Percentiles rank a stretch among this genome's conserved stretches.
phyloP scores from a whole-genome alignment of 2,113 vertebrate species.

The Balaeniceps rex region DNA sequence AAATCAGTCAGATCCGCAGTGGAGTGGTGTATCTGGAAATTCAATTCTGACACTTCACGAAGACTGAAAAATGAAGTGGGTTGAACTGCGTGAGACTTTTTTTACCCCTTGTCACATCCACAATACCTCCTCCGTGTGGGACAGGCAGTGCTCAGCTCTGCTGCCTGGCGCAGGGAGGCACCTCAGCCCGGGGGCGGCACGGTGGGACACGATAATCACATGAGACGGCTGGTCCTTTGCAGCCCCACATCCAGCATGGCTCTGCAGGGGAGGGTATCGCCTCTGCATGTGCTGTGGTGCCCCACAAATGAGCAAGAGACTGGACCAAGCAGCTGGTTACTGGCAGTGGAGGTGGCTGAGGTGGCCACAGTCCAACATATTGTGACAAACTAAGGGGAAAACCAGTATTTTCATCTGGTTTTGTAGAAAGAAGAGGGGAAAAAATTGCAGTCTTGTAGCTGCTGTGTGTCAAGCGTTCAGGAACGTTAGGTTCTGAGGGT shows the following conservation, averaged over 20 bases:
- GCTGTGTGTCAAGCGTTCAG: not conserved
- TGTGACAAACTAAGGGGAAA: not conserved
- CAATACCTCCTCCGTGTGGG: not conserved
- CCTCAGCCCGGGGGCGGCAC: not conserved
- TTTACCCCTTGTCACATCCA: not conserved
- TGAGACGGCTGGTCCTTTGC: not conserved
- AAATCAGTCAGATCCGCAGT: not conserved
- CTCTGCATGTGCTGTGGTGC: not conserved
- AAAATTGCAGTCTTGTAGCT: not conserved
- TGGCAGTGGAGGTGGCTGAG: not conserved
- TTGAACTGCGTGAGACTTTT: not conserved
- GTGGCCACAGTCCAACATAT: too few species aligned
- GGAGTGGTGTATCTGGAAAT: not conserved
- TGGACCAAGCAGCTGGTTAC: not conserved
- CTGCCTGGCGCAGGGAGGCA: not conserved
- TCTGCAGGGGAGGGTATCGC: not conserved
- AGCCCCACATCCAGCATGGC: not conserved
- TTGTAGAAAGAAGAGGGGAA: not conserved
- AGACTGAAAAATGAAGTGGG: not conserved
- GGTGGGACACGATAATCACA: accelerated
- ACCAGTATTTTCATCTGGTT: not conserved
- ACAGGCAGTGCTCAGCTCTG: not conserved
- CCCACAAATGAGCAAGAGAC: not conserved
- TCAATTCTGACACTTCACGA: not conserved
- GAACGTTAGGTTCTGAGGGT: not conserved